Conservation (phyloP, 1,140 invertebrate genomes). For the Babylonia areolata region DNA sequence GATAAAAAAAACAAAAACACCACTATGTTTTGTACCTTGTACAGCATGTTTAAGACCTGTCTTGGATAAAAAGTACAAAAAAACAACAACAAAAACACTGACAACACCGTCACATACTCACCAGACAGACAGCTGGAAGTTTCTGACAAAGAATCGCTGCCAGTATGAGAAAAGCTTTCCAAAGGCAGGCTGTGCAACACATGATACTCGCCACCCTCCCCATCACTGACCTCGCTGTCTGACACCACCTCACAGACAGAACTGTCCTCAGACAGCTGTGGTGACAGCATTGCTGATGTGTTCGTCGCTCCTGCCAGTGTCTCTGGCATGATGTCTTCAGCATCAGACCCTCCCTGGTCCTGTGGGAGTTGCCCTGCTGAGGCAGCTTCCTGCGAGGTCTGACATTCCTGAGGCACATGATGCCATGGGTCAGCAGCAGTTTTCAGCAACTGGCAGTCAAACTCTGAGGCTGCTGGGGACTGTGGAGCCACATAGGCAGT, state of each 20-base stretch:
- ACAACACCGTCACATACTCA: background rate
- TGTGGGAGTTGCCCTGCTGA: no score
- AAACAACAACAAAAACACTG: no score
- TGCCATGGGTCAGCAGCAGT: background rate
- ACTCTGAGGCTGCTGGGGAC: conserved; percentile 9
- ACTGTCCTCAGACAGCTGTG: background rate
- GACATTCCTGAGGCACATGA: background rate
- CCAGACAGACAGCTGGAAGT: conserved; percentile 4
- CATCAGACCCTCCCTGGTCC: no score
- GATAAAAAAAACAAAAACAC: no score
- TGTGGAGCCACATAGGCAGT: background rate
- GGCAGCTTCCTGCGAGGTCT: no score
- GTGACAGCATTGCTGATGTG: background rate
- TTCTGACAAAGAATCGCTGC: background rate
- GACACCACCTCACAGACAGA: background rate
- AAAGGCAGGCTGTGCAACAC: background rate
- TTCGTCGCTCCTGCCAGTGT: no score
- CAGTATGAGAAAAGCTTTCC: background rate
- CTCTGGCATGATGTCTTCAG: no score
- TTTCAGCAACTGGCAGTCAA: conserved; percentile 18
- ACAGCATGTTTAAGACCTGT: no score
- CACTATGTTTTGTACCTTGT: no score
- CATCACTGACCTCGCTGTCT: background rate
- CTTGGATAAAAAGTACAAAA: no score
- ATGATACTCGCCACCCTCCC: background rate